Evolutionary conservation across 2,797 vertebrate genomes (phyloP).

Genomic region (Tachyglossus aculeatus): DNA sequence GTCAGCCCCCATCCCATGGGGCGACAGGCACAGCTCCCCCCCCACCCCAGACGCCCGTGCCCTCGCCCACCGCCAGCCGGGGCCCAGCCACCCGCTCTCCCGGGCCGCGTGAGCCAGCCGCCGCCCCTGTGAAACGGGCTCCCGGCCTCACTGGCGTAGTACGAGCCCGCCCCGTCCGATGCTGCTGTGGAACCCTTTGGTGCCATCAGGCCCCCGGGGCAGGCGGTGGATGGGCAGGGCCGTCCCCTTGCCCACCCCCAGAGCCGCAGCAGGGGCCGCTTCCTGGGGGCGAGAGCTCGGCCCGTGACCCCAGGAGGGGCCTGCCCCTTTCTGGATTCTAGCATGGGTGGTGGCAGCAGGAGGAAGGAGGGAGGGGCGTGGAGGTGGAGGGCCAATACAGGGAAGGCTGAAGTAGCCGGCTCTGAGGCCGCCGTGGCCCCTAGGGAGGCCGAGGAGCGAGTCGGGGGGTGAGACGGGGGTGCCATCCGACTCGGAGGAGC

Average conservation of each 20-base stretch:
- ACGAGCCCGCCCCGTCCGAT: constrained; percentile 57
- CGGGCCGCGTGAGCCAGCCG: no score
- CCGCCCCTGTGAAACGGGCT: no score
- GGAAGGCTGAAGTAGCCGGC: neutral
- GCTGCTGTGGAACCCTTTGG: constrained; percentile 67
- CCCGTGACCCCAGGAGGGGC: neutral
- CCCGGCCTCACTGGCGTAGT: constrained; percentile 33
- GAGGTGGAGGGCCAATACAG: neutral
- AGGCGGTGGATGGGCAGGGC: neutral
- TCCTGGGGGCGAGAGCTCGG: fast-evolving
- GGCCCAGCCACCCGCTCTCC: no score
- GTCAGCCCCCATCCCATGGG: no score
- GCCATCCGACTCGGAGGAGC: constrained; percentile 25
- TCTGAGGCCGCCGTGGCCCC: neutral
- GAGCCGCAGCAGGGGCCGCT: no score
- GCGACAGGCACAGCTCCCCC: no score
- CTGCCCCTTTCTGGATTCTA: neutral
- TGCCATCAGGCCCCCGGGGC: constrained; percentile 68
- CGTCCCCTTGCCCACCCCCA: neutral
- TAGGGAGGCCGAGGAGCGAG: neutral
- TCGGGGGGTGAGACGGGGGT: constrained; percentile 4
- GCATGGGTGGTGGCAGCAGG: neutral
- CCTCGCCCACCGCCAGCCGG: no score
- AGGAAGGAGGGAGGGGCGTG: no score
- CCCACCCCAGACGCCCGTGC: no score